Percentiles rank a stretch among this genome's conserved stretches.
Conservation (phyloP, 2,113 vertebrate species). For the Chloropsis hardwickii region DNA sequence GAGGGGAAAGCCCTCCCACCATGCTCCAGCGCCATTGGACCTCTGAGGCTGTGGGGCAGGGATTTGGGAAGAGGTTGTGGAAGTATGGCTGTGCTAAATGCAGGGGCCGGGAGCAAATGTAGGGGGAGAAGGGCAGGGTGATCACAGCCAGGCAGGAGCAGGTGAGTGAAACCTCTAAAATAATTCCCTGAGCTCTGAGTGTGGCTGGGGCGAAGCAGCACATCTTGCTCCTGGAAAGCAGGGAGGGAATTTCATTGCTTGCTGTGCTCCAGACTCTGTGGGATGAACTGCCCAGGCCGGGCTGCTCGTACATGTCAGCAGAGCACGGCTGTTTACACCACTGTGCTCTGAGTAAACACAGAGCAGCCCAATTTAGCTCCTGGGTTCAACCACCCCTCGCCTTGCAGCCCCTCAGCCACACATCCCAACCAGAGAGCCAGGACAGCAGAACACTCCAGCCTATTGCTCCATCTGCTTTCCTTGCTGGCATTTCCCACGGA, state of each 20-base stretch:
- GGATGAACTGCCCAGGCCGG: not conserved
- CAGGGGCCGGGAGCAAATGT: not conserved
- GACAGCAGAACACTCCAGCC: not conserved
- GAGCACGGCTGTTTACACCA: not conserved
- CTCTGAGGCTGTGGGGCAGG: not conserved
- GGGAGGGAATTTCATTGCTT: fast-evolving
- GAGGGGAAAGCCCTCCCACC: not conserved
- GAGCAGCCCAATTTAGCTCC: not conserved
- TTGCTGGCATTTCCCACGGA: slow-evolving; percentile 34
- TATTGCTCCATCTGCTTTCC: not conserved
- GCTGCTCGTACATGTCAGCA: not conserved
- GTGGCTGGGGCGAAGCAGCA: not conserved
- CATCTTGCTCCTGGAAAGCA: not conserved
- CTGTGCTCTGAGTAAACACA: not conserved
- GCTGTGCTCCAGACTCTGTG: not conserved
- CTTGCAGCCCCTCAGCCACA: not conserved
- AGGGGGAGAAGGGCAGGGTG: not conserved
- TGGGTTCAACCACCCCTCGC: not conserved
- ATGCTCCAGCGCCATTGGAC: fast-evolving
- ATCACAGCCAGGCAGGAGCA: not conserved
- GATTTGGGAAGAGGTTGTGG: not conserved
- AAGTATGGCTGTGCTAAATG: not conserved
- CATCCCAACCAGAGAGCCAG: not conserved
- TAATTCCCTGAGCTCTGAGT: not conserved
- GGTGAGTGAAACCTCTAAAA: not conserved